These are phyloP conservation scores for Mimachlamys varia DNA, from an alignment of 2,888 invertebrate genomes.

Conservation along the genomic window DNA sequence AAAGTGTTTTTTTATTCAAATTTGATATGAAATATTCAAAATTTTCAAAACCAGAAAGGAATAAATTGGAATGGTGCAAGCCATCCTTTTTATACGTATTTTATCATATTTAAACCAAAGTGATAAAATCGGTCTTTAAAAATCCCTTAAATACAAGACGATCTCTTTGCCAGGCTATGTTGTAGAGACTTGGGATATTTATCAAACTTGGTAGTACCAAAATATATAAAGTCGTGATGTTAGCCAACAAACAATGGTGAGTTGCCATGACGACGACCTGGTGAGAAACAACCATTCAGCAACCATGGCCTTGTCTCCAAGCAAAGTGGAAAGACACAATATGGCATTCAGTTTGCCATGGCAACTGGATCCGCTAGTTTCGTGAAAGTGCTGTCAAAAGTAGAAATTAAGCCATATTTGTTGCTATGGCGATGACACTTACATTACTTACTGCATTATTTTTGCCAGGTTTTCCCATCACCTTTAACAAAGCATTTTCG, in stretches of 20 bases:
- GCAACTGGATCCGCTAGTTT: constrained; percentile 36
- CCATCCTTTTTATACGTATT: no score
- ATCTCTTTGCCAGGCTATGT: background rate
- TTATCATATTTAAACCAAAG: no score
- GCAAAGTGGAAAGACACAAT: constrained; percentile 9
- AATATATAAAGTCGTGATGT: constrained; percentile 9
- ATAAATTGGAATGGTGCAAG: no score
- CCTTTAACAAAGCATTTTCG: constrained; percentile 98
- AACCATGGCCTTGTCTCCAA: constrained; percentile 34
- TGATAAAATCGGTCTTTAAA: no score
- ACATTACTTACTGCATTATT: constrained; percentile 82
- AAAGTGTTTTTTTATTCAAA: no score
- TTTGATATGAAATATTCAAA: no score
- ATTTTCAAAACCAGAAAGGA: no score
- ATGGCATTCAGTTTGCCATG: constrained; percentile 28
- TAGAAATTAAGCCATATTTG: constrained; percentile 32
- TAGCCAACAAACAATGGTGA: constrained; percentile 35
- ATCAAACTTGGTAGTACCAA: background rate
- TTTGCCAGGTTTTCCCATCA: constrained; percentile 99
- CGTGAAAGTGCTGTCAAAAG: constrained; percentile 26
- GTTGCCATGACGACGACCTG: constrained; percentile 28
- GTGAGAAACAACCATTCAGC: constrained; percentile 25
- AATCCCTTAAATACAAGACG: background rate
- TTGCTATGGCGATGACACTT: constrained; percentile 48
- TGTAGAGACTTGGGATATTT: background rate